Evolutionary conservation across 2,113 vertebrate species (phyloP).

Genomic region (Aythya baeri): DNA sequence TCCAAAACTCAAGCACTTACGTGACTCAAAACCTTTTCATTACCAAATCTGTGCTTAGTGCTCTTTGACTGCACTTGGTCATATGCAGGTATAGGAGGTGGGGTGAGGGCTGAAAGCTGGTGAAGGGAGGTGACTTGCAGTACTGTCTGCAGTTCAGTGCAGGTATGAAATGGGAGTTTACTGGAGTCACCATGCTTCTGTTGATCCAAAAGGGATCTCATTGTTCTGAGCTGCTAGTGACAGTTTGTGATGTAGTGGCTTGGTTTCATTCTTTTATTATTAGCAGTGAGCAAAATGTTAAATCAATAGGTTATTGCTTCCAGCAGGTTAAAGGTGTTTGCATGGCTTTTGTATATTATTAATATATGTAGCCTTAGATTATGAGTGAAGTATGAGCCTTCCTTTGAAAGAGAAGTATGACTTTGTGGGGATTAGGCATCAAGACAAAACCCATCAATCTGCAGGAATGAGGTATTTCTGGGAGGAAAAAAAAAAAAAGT

Average conservation of each 20-base stretch:
- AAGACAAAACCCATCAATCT: neutral
- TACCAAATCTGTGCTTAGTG: neutral
- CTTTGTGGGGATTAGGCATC: neutral
- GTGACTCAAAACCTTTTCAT: neutral
- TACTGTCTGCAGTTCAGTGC: neutral
- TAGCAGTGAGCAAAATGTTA: constrained; percentile 1
- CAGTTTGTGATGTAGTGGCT: neutral
- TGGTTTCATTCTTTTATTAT: neutral
- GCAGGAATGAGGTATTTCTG: neutral
- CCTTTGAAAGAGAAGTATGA: neutral
- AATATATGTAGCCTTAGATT: neutral
- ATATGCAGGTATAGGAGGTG: neutral
- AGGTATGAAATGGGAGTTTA: neutral
- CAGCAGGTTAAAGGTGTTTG: neutral
- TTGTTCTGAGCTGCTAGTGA: neutral
- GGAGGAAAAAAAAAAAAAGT: neutral
- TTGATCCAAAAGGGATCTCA: neutral
- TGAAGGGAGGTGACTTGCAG: neutral
- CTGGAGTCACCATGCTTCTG: neutral
- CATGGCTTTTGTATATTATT: constrained; percentile 5
- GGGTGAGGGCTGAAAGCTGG: neutral
- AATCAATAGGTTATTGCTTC: constrained; percentile 22
- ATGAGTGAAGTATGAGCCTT: neutral
- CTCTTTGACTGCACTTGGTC: neutral
- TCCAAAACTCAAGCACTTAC: neutral